A percentile compares a stretch with the other conserved stretches of the same genome.
Conservation (phyloP, 2,113 vertebrate genomes). For the Eretmodus cyanostictus region DNA sequence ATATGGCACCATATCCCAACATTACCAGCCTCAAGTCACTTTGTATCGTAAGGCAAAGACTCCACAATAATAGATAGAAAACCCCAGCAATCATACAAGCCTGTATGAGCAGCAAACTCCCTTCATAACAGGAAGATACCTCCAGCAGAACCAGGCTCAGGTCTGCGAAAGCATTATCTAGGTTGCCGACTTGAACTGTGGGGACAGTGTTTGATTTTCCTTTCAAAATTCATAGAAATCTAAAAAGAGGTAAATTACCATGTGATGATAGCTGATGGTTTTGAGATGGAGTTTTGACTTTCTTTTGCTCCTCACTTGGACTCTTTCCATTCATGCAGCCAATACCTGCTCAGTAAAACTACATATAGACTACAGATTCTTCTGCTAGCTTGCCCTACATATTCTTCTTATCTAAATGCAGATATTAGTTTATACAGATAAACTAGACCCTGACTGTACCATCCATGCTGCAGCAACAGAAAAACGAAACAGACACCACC, state of each 20-base stretch:
- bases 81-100: not conserved
- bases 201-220: not conserved
- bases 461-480: not conserved
- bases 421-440: not conserved
- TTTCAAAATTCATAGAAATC: not conserved
- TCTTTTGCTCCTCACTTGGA: not conserved
- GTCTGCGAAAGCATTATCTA: not conserved
- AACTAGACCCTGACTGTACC: not conserved
- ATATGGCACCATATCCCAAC: not conserved
- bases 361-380: not conserved
- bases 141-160: not conserved
- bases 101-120: not conserved
- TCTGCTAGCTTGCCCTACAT: not conserved
- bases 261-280: not conserved
- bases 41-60: rapidly evolving
- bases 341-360: not conserved
- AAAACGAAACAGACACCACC: not conserved
- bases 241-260: not conserved
- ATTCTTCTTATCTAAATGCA: not conserved
- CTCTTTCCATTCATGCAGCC: not conserved
- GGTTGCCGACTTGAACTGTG: not conserved
- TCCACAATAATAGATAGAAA: not conserved
- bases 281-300: not conserved
- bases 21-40: not conserved
- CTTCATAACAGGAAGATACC: not conserved